phyloP scores from a whole-genome alignment of 2,888 invertebrate species.

The Acleris cristana region DNA sequence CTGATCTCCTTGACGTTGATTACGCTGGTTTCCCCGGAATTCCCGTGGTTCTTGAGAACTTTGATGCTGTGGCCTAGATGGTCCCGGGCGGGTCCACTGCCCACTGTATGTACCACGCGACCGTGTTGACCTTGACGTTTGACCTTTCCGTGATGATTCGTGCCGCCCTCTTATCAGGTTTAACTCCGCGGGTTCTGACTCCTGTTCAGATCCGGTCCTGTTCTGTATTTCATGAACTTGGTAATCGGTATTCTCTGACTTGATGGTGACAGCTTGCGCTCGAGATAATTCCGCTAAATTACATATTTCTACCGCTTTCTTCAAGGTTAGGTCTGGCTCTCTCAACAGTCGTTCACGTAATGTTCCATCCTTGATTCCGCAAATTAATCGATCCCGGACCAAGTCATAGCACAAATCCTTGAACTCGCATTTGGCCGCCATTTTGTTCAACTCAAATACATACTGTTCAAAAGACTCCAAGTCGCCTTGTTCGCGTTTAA shows the following conservation, averaged over 20 bases:
- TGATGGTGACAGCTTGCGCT: slow-evolving; percentile 13
- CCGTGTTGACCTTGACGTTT: not conserved
- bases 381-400: slow-evolving; percentile 7
- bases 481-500: slow-evolving; percentile 4
- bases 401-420: slow-evolving; percentile 13
- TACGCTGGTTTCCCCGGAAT: not conserved
- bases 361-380: slow-evolving; percentile 9
- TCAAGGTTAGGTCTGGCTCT: slow-evolving; percentile 15
- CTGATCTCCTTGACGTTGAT: not conserved
- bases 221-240: not conserved
- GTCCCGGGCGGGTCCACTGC: not conserved
- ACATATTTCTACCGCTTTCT: slow-evolving; percentile 6
- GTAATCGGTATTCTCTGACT: slow-evolving; percentile 9
- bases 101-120: not conserved
- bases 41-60: not conserved
- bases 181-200: not conserved
- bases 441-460: slow-evolving; percentile 11
- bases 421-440: slow-evolving; percentile 11
- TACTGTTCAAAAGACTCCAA: slow-evolving; percentile 9
- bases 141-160: not conserved
- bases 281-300: slow-evolving; percentile 21
- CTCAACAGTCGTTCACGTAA: slow-evolving; percentile 16
- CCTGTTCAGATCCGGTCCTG: not conserved
- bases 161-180: not conserved
- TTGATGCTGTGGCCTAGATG: not conserved